Evolutionary conservation across 2,797 vertebrate genomes (phyloP).

Genomic region (Acanthopagrus latus): DNA sequence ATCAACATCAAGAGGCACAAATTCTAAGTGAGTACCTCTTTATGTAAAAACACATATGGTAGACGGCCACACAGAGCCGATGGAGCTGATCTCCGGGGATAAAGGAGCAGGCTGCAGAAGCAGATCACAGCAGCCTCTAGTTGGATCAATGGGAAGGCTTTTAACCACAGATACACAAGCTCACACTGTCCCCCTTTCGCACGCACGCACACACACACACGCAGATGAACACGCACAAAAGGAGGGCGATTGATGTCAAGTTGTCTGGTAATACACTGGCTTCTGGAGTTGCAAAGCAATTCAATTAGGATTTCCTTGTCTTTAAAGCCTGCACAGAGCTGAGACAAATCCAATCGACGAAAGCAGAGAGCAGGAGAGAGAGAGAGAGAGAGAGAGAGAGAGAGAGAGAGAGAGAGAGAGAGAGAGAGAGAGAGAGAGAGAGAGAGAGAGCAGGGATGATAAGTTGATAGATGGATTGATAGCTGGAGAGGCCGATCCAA

Average conservation of each 20-base stretch:
- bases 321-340: constrained; percentile 83
- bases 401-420: constrained; percentile 22
- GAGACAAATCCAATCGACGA: constrained; percentile 85
- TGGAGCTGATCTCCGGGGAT: constrained; percentile 62
- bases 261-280: constrained; percentile 86
- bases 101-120: constrained; percentile 48
- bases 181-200: constrained; percentile 34
- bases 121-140: constrained; percentile 77
- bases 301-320: constrained; percentile 87
- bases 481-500: constrained; percentile 67
- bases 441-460: constrained; percentile 54
- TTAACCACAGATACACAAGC: constrained; percentile 80
- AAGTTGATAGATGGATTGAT: constrained; percentile 66
- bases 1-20: background rate
- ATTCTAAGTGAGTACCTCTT: background rate
- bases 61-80: constrained; percentile 30
- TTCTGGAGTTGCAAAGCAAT: constrained; percentile 86
- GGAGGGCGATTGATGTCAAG: constrained; percentile 83
- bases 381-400: constrained; percentile 21
- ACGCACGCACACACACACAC: constrained; percentile 36
- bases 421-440: constrained; percentile 17
- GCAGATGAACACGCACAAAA: constrained; percentile 63
- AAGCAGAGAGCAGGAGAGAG: constrained; percentile 38
- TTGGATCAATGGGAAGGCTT: constrained; percentile 86
- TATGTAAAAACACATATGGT: constrained; percentile 22